Percentiles rank a stretch among this genome's conserved stretches.
Conservation (phyloP, 2,113 vertebrate species). For the Hirundichthys speculiger region DNA sequence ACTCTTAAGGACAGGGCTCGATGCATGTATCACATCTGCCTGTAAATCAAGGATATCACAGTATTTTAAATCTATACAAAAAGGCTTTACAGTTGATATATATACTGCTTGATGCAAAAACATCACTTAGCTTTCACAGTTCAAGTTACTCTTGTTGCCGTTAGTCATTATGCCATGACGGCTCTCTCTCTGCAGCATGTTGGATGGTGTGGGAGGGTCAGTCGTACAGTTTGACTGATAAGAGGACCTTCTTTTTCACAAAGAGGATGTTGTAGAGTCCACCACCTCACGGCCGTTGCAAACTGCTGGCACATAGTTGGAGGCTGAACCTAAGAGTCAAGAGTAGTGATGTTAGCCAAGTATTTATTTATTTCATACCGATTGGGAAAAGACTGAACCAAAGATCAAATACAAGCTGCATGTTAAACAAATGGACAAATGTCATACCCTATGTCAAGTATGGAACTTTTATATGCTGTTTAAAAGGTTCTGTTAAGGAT, state of each 20-base stretch:
- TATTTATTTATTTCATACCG: background rate
- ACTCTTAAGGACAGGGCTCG: conserved; percentile 75
- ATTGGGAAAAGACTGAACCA: conserved; percentile 9
- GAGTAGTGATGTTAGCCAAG: conserved; percentile 16
- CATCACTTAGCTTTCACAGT: conserved; percentile 58
- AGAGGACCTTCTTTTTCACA: conserved; percentile 79
- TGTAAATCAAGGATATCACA: conserved; percentile 68
- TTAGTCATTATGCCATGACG: conserved; percentile 30
- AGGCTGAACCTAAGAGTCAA: conserved; percentile 80
- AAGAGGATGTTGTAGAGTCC: conserved; percentile 95
- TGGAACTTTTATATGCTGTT: too few relatives aligned
- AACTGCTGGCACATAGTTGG: conserved; percentile 90
- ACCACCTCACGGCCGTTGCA: conserved; percentile 96
- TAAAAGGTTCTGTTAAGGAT: too few relatives aligned
- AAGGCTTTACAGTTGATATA: conserved; percentile 63
- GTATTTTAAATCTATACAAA: conserved; percentile 75
- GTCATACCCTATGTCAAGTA: too few relatives aligned
- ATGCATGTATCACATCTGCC: conserved; percentile 74
- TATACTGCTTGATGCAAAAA: conserved; percentile 49
- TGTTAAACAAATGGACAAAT: background rate
- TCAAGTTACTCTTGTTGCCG: conserved; percentile 28
- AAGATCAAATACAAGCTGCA: conserved; percentile 32
- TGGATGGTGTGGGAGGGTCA: conserved; percentile 22
- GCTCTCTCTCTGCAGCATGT: conserved; percentile 51
- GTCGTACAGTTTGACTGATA: conserved; percentile 30